Percentiles rank a stretch among this genome's conserved stretches.
phyloP scores from a whole-genome alignment of 2,888 invertebrate genomes.

The Chirona hameri region DNA sequence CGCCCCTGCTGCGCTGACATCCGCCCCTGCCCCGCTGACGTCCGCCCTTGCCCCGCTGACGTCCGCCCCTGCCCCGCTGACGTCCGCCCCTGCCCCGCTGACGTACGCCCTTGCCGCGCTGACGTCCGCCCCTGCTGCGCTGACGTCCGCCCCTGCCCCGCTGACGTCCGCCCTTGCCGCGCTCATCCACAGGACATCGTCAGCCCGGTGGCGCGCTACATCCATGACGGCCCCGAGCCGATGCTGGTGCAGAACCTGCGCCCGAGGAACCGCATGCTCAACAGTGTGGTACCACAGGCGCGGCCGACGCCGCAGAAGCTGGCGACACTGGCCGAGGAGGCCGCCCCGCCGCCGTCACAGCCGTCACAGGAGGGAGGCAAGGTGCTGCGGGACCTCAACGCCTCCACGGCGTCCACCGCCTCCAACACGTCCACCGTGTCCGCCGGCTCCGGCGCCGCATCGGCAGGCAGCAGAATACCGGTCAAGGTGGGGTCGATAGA shows the following conservation, averaged over 20 bases:
- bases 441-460: too few relatives aligned
- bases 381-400: conserved; percentile 64
- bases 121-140: too few relatives aligned
- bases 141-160: too few relatives aligned
- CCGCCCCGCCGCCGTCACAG: conserved; percentile 65
- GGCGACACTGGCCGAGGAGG: conserved; percentile 60
- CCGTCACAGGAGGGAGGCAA: conserved; percentile 57
- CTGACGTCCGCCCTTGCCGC: too few relatives aligned
- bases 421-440: background rate
- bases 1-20: too few relatives aligned
- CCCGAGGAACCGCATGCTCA: background rate
- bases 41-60: too few relatives aligned
- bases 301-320: conserved; percentile 51
- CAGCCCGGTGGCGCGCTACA: conserved; percentile 22
- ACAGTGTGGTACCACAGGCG: background rate
- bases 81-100: too few relatives aligned
- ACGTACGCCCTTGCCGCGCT: too few relatives aligned
- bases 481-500: background rate
- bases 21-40: too few relatives aligned
- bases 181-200: background rate
- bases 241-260: conserved; percentile 23
- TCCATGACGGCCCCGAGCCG: background rate
- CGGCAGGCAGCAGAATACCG: background rate
- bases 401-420: conserved; percentile 51
- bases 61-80: too few relatives aligned